Evolutionary conservation across 1,140 invertebrate species (phyloP).

Genomic region (Cyphomyrmex costatus): DNA sequence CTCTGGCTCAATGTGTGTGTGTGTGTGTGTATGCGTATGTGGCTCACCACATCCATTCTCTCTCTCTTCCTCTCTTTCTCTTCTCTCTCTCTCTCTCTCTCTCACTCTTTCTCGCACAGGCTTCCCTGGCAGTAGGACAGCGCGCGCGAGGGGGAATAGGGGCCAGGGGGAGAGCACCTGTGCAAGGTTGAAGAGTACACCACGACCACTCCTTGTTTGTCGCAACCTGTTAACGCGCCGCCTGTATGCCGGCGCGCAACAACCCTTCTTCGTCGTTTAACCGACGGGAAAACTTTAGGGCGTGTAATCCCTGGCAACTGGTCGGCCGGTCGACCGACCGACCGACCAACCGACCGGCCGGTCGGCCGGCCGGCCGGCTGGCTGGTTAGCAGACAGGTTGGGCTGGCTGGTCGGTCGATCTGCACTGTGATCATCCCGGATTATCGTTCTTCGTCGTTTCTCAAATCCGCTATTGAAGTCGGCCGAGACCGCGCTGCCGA

Average conservation of each 20-base stretch:
- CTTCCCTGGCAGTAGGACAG: slow-evolving; percentile 32
- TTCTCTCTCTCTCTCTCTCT: background rate
- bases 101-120: background rate
- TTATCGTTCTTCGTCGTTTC: slow-evolving; percentile 53
- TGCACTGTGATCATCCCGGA: slow-evolving; percentile 54
- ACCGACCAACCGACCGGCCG: slow-evolving; percentile 7
- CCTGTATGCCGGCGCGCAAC: slow-evolving; percentile 46
- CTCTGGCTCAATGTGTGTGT: background rate
- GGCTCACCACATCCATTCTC: background rate
- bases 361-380: background rate
- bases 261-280: slow-evolving; percentile 61
- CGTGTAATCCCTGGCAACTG: slow-evolving; percentile 45
- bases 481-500: slow-evolving; percentile 33
- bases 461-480: slow-evolving; percentile 55
- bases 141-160: slow-evolving; percentile 1
- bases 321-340: background rate
- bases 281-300: slow-evolving; percentile 67
- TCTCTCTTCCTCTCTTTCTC: background rate
- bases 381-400: too few species aligned
- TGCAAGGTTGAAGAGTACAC: slow-evolving; percentile 61
- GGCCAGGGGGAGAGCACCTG: slow-evolving; percentile 41
- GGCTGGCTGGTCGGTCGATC: background rate
- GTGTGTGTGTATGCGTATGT: background rate
- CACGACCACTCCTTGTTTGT: slow-evolving; percentile 67
- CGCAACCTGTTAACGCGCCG: slow-evolving; percentile 67